These are phyloP conservation scores for Philereme transversata DNA, from an alignment of 2,888 invertebrate genomes.

Conservation along the genomic window DNA sequence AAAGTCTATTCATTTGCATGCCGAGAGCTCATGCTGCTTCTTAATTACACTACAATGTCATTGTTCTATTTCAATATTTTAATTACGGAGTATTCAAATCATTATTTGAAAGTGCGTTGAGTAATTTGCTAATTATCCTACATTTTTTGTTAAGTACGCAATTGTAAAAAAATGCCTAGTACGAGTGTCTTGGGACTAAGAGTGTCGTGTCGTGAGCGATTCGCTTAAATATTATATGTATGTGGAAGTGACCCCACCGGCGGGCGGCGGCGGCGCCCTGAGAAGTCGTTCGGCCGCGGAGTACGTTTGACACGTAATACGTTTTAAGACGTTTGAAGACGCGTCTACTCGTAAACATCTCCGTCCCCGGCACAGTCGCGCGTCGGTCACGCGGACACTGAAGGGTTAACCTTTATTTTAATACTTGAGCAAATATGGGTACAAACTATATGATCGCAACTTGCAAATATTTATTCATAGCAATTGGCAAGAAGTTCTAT, in stretches of 20 bases:
- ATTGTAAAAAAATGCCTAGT: slow-evolving; percentile 15
- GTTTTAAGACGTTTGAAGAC: not conserved
- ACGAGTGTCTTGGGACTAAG: not conserved
- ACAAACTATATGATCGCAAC: too few species aligned
- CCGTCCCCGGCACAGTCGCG: too few species aligned
- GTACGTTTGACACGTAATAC: slow-evolving; percentile 25
- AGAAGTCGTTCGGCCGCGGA: not conserved
- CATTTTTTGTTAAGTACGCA: slow-evolving; percentile 26
- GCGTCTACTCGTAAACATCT: not conserved
- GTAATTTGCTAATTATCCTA: slow-evolving; percentile 36
- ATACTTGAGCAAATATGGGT: too few species aligned
- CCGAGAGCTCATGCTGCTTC: slow-evolving; percentile 14
- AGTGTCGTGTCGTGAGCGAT: not conserved
- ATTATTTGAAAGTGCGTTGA: slow-evolving; percentile 28
- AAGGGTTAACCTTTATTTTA: too few species aligned
- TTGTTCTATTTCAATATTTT: slow-evolving; percentile 35
- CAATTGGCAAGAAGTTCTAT: too few species aligned
- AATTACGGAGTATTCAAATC: slow-evolving; percentile 33
- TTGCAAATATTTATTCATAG: too few species aligned
- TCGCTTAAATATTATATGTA: not conserved
- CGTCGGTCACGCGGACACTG: too few species aligned
- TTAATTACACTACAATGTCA: slow-evolving; percentile 39
- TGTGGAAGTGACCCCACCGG: not conserved
- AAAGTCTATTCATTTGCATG: slow-evolving; percentile 44
- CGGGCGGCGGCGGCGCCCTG: not conserved